Evolutionary conservation across 2,797 vertebrate genomes (phyloP).

Genomic region (Oophaga sylvatica): DNA sequence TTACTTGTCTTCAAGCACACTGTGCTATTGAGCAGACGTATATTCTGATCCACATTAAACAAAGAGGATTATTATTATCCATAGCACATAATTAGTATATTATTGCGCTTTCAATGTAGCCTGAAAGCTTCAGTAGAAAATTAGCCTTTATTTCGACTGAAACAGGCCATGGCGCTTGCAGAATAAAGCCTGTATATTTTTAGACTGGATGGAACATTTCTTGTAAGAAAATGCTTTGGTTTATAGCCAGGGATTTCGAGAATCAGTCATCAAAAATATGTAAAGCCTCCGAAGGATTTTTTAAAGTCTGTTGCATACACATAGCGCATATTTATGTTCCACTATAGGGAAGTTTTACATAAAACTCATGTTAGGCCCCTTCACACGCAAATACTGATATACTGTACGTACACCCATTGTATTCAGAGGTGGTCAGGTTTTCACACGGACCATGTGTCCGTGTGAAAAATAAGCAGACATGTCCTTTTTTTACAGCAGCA

Average conservation of each 20-base stretch:
- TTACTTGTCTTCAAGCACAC: constrained; percentile 34
- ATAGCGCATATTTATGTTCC: background rate
- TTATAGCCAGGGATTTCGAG: constrained; percentile 9
- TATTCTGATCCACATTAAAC: constrained; percentile 14
- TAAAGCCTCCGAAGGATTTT: constrained; percentile 32
- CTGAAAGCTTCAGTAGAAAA: constrained; percentile 38
- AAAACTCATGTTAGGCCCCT: too few species aligned
- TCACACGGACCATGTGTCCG: too few species aligned
- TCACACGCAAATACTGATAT: too few species aligned
- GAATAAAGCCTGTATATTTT: constrained; percentile 43
- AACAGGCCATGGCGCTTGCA: constrained; percentile 38
- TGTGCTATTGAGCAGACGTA: constrained; percentile 27
- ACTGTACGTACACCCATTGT: too few species aligned
- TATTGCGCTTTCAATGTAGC: constrained; percentile 51
- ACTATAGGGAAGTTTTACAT: background rate
- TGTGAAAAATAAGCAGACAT: too few species aligned
- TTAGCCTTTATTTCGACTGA: constrained; percentile 32
- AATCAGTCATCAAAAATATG: constrained; percentile 31
- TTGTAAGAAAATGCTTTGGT: constrained; percentile 29
- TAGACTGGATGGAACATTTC: constrained; percentile 49
- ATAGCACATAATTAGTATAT: constrained; percentile 50
- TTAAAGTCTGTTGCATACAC: background rate
- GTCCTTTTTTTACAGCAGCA: too few species aligned
- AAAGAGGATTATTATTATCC: constrained; percentile 50
- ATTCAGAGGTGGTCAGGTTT: too few species aligned